Percentiles rank a stretch among this genome's conserved stretches.
Evolutionary conservation across 2,888 invertebrate genomes (phyloP).

Genomic region (Conops quadrifasciatus): DNA sequence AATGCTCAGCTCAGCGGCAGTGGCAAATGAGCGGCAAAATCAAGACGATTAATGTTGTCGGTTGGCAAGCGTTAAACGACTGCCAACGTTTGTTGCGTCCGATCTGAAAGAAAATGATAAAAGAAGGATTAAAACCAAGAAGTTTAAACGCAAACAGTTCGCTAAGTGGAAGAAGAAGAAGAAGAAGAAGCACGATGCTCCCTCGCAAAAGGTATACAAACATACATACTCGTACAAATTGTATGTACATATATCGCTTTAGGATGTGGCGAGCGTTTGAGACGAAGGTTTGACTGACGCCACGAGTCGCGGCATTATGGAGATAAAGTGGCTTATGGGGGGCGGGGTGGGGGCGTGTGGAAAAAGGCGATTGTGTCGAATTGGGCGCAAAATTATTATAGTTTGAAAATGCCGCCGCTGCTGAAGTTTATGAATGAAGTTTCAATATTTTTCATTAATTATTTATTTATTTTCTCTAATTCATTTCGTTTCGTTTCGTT

Average conservation of each 20-base stretch:
- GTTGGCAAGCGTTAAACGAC: constrained; percentile 46
- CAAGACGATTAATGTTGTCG: constrained; percentile 52
- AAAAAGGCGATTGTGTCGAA: neutral
- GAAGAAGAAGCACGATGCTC: too few relatives aligned
- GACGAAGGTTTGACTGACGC: constrained; percentile 27
- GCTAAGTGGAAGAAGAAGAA: too few relatives aligned
- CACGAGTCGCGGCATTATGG: constrained; percentile 23
- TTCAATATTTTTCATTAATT: neutral
- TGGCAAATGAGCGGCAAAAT: constrained; percentile 26
- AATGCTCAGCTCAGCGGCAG: constrained; percentile 2
- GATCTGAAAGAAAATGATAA: constrained; percentile 55
- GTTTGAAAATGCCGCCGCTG: too few relatives aligned
- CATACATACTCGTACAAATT: neutral
- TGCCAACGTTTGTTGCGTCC: constrained; percentile 62
- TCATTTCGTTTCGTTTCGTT: neutral
- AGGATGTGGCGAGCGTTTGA: constrained; percentile 21
- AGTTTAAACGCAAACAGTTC: neutral
- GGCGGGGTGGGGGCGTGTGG: too few relatives aligned
- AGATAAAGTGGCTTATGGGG: too few relatives aligned
- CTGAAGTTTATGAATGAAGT: too few relatives aligned
- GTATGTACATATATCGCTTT: neutral
- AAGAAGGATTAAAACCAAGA: neutral
- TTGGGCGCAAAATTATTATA: neutral
- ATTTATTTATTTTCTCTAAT: neutral
- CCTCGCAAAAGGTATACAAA: neutral